phyloP scores from a whole-genome alignment of 1,140 invertebrate species.

The Hylaeus anthracinus region DNA sequence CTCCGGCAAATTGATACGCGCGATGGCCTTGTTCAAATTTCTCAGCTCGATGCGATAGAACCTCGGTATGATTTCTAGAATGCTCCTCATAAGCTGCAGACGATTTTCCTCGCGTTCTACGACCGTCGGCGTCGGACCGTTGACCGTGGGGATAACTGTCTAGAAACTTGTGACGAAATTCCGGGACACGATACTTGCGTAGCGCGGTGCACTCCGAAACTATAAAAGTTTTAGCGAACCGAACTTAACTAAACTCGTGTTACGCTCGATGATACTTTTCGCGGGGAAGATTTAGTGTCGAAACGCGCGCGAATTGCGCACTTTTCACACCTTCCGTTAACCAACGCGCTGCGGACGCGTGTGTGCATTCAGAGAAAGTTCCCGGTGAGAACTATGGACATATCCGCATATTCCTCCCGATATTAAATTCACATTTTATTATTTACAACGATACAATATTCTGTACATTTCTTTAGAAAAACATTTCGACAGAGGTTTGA shows the following conservation, averaged over 20 bases:
- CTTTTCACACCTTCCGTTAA: background rate
- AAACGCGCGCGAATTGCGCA: background rate
- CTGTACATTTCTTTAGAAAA: too few relatives aligned
- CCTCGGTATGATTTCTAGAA: background rate
- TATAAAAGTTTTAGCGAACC: slow-evolving; percentile 31
- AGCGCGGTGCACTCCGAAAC: background rate
- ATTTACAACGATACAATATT: too few relatives aligned
- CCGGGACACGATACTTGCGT: slow-evolving; percentile 17
- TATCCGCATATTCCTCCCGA: too few relatives aligned
- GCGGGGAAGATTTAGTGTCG: slow-evolving; percentile 4
- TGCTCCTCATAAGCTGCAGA: background rate
- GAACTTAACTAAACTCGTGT: slow-evolving; percentile 30
- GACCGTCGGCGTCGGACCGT: background rate
- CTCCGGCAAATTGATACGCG: background rate
- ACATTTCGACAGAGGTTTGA: too few relatives aligned
- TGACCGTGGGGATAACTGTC: slow-evolving; percentile 14
- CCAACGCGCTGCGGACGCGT: too few relatives aligned
- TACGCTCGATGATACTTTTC: slow-evolving; percentile 16
- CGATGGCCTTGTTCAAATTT: background rate
- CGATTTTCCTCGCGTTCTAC: slow-evolving; percentile 16
- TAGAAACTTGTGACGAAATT: slow-evolving; percentile 28
- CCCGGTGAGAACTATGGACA: too few relatives aligned
- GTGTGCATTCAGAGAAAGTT: too few relatives aligned
- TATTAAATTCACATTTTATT: too few relatives aligned
- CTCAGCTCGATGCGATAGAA: background rate